phyloP scores from a whole-genome alignment of 2,113 vertebrate genomes.

The Pygoscelis antarcticus region DNA sequence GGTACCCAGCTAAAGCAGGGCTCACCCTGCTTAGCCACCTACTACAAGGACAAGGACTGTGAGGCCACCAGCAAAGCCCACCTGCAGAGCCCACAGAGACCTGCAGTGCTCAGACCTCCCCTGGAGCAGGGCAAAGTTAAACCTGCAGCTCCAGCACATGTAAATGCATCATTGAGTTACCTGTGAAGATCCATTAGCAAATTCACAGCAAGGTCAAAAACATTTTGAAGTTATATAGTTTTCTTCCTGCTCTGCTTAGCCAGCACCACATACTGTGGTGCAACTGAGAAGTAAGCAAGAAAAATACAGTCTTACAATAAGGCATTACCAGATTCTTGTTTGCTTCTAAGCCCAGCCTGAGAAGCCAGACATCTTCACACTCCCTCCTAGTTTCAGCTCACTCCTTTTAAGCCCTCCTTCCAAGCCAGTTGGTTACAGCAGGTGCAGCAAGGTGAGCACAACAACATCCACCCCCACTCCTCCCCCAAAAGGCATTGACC shows the following conservation, averaged over 20 bases:
- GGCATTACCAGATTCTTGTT: not conserved
- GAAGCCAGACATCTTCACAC: accelerated
- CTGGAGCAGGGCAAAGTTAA: not conserved
- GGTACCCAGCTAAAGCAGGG: not conserved
- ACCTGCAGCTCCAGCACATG: not conserved
- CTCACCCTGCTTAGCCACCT: not conserved
- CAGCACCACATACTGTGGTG: not conserved
- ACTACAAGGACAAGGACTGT: not conserved
- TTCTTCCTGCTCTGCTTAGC: not conserved
- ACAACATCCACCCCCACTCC: not conserved
- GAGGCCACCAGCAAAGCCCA: not conserved
- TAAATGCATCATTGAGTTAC: no score
- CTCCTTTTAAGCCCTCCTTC: not conserved
- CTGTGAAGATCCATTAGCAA: not conserved
- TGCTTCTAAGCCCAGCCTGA: not conserved
- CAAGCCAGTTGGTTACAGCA: not conserved
- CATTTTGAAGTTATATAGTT: accelerated
- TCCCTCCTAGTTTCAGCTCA: not conserved
- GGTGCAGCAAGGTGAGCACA: not conserved
- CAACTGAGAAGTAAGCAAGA: not conserved
- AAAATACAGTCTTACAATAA: not conserved
- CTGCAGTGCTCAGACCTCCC: not conserved
- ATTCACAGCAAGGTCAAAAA: not conserved
- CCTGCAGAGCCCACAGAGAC: not conserved
- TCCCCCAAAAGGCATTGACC: not conserved